These are phyloP conservation scores for Mimas tiliae DNA, from an alignment of 2,888 invertebrate genomes.

Conservation along the genomic window DNA sequence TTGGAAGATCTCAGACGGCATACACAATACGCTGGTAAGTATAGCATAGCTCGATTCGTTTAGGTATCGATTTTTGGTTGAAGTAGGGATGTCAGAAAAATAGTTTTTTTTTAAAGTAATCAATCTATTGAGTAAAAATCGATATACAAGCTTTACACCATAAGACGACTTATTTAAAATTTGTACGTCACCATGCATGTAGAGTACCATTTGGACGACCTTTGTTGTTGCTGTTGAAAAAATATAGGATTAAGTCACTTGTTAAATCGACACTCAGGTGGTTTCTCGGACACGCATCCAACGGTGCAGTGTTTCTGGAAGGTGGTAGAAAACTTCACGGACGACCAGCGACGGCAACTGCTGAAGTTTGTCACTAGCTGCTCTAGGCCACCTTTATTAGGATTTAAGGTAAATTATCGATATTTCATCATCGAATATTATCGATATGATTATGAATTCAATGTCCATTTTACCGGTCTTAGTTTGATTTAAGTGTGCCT, in stretches of 20 bases:
- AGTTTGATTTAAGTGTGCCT: no score
- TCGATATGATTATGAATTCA: no score
- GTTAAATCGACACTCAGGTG: slow-evolving; percentile 80
- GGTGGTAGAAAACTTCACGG: slow-evolving; percentile 92
- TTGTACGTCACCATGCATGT: no score
- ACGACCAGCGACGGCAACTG: slow-evolving; percentile 92
- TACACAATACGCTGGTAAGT: slow-evolving; percentile 93
- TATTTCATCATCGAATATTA: neutral
- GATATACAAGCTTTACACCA: no score
- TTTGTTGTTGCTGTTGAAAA: no score
- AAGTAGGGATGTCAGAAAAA: neutral
- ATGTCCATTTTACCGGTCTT: no score
- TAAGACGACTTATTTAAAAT: no score
- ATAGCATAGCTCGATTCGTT: neutral
- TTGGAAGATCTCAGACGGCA: slow-evolving; percentile 93
- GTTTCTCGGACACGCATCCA: slow-evolving; percentile 92
- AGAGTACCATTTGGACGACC: no score
- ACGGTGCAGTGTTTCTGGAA: slow-evolving; percentile 96
- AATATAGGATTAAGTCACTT: neutral
- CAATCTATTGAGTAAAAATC: no score
- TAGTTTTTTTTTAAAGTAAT: no score
- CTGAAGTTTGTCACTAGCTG: slow-evolving; percentile 99
- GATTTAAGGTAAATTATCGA: slow-evolving; percentile 91
- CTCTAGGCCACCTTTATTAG: slow-evolving; percentile 97
- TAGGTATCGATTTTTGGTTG: neutral